These are phyloP conservation scores for Branchipolynoe longqiensis DNA, from an alignment of 2,888 invertebrate genomes.

Conservation along the genomic window DNA sequence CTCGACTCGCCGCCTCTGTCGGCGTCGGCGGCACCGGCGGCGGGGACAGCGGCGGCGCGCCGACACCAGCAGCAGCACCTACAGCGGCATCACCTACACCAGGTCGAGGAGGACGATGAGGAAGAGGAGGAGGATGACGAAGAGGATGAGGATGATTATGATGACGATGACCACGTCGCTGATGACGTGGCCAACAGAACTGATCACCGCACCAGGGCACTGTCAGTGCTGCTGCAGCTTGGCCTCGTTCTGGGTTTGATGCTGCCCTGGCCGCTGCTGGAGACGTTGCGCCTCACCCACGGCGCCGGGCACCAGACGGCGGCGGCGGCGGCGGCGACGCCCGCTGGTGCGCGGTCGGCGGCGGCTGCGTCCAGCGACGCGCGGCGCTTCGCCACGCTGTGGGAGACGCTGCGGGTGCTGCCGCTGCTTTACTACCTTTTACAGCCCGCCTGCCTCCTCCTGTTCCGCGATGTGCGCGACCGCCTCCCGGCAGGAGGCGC, in stretches of 20 bases:
- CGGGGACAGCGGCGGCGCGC: not conserved
- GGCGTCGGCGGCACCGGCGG: too few species aligned
- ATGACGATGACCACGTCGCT: too few species aligned
- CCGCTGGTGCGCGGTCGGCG: not conserved
- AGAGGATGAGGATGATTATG: too few species aligned
- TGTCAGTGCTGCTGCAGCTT: not conserved
- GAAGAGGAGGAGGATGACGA: too few species aligned
- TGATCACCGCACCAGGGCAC: constrained; percentile 37
- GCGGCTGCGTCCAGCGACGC: not conserved
- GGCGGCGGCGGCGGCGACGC: not conserved
- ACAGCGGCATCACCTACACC: not conserved
- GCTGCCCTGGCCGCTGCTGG: constrained; percentile 38
- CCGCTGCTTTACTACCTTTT: constrained; percentile 9
- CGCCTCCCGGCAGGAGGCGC: not conserved
- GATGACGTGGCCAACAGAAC: too few species aligned
- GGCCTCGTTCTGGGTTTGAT: constrained; percentile 2
- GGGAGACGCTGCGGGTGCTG: constrained; percentile 1
- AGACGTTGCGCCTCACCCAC: constrained; percentile 17
- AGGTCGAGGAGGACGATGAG: not conserved
- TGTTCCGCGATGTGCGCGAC: constrained; percentile 27
- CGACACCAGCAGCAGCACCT: not conserved
- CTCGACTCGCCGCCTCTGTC: not conserved
- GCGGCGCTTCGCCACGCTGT: not conserved
- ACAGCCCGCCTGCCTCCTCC: constrained; percentile 10
- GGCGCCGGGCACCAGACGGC: not conserved